Percentiles rank a stretch among this genome's conserved stretches.
Conservation (phyloP, 2,797 vertebrate genomes). For the Pipistrellus pygmaeus region DNA sequence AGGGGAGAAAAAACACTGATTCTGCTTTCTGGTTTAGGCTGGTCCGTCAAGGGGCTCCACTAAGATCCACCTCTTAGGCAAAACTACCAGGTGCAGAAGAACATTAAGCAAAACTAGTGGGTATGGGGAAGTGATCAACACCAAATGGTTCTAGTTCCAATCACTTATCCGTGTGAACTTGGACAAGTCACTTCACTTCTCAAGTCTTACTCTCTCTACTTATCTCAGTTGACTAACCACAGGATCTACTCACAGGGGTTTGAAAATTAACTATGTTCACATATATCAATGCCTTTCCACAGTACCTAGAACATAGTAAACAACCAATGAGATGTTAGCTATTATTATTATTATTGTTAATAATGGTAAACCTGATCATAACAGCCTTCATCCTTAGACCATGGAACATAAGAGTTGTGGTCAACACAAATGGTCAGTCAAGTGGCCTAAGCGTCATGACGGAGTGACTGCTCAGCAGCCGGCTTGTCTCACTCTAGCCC, state of each 20-base stretch:
- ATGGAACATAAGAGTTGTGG: neutral
- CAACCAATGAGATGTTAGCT: neutral
- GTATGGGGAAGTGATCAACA: rapidly evolving
- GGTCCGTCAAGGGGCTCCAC: neutral
- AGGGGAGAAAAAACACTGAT: neutral
- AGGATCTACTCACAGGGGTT: neutral
- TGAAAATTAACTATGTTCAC: neutral
- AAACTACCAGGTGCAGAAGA: neutral
- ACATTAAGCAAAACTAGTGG: too few species aligned
- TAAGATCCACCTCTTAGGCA: neutral
- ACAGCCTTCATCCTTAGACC: neutral
- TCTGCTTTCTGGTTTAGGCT: neutral
- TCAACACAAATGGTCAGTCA: neutral
- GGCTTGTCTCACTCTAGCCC: neutral
- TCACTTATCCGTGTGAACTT: neutral
- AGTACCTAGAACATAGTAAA: neutral
- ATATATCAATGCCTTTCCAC: neutral
- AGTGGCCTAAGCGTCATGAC: neutral
- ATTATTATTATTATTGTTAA: neutral
- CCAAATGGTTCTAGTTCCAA: rapidly evolving
- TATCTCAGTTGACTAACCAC: neutral
- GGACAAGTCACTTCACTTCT: neutral
- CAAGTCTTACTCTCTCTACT: neutral
- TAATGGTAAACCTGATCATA: neutral
- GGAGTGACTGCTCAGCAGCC: neutral